Conservation (phyloP, 1,140 invertebrate genomes). For the Drosophila leontia region DNA sequence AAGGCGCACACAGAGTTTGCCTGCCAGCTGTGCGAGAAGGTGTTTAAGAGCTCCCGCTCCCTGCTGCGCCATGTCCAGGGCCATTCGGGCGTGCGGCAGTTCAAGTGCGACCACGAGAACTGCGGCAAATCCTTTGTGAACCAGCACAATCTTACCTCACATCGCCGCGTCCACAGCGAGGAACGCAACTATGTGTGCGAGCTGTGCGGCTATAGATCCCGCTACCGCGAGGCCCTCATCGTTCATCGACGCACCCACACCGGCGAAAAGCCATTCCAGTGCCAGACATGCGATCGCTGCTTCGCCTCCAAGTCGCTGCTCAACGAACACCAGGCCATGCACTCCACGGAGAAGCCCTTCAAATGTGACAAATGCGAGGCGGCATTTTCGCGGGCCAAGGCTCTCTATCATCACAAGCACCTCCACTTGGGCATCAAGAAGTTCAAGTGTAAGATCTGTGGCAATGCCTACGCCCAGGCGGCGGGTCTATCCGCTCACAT, state of each 20-base stretch:
- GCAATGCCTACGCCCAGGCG: slow-evolving; percentile 77
- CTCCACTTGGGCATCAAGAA: slow-evolving; percentile 94
- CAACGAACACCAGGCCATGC: slow-evolving; percentile 88
- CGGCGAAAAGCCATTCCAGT: slow-evolving; percentile 96
- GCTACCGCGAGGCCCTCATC: slow-evolving; percentile 92
- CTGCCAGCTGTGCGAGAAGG: slow-evolving; percentile 65
- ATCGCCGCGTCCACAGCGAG: slow-evolving; percentile 64
- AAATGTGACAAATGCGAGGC: slow-evolving; percentile 91
- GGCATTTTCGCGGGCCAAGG: slow-evolving; percentile 93
- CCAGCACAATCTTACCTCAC: slow-evolving; percentile 65
- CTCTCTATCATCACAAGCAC: slow-evolving; percentile 92
- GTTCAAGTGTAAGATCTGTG: slow-evolving; percentile 89
- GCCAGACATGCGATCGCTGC: slow-evolving; percentile 56
- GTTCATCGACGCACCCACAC: slow-evolving; percentile 98
- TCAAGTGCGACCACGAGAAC: slow-evolving; percentile 66
- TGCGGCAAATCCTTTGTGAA: slow-evolving; percentile 75
- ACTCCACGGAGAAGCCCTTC: slow-evolving; percentile 93
- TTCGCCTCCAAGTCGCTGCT: slow-evolving; percentile 75
- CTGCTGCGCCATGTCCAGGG: slow-evolving; percentile 64
- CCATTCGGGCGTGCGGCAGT: slow-evolving; percentile 63
- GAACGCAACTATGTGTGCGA: slow-evolving; percentile 77
- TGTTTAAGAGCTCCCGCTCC: slow-evolving; percentile 65
- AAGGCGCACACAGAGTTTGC: slow-evolving; percentile 61
- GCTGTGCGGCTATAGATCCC: slow-evolving; percentile 72
- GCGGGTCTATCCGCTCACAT: slow-evolving; percentile 79